Base-by-base conservation (phyloP, 2,888 invertebrate species). In the Acanthoscelides obtectus region DNA sequence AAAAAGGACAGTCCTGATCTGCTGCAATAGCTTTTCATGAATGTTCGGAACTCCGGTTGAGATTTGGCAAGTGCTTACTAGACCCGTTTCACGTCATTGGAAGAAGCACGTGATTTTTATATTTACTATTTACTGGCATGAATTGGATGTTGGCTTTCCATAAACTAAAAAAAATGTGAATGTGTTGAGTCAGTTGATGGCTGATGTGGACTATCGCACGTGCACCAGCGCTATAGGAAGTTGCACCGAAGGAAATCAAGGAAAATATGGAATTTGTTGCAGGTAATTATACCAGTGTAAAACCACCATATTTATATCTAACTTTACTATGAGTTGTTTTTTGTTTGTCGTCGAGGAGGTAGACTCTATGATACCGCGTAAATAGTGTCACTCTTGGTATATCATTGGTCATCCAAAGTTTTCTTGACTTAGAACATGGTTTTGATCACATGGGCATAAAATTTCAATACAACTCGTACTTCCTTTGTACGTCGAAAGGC, bases 61-160 rank as follows among this genome's bases (percentile, higher is more conserved):
- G 45, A 45, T 45, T 45, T 45, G 45, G 45, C 45, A 45, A 45
- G 45, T 45, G 45, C 45, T 6, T 45, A 45, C 5, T 45, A 45
- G 45, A 45, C 45, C 17, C 45, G 45, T 73, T 72, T 74, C 72
- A 66, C 74, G 74, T 74, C 73, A 70, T 20, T 45, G 66, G 66
- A n/a, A 27, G 27, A 68, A 68, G 83, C 84, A 84, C 83, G 83
- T 84, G 84, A 84, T 66, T 83, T 82, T 81, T 82, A 78, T 83
- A 83, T 83, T 83, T 83, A 82, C 81, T 80, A 70, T 75, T 76
- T 77, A 76, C 76, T 78, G 75, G 77, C 79, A 76, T 25, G 68
- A 71, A 71, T 73, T 68, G 68, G 67, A 72, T 70, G 25, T 65
- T 27, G 70, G 70, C 68, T 70, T 74, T 71, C 27, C 68, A 72